These are phyloP conservation scores for Oreochromis grahami DNA, from an alignment of 2,797 vertebrate genomes.

Conservation along the genomic window DNA sequence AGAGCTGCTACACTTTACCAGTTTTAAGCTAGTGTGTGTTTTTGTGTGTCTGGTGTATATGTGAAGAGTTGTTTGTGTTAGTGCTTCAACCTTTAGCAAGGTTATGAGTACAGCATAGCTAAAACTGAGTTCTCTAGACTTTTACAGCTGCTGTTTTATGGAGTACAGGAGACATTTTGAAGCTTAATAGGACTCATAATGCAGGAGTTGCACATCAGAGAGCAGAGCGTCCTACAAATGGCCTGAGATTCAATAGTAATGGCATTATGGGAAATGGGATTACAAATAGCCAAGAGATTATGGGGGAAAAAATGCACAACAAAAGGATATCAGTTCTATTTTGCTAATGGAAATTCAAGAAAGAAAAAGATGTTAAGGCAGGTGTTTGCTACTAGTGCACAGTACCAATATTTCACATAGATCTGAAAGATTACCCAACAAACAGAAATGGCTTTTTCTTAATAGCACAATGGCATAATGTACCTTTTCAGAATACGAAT, in stretches of 20 bases:
- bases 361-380: slow-evolving; percentile 35
- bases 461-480: slow-evolving; percentile 66
- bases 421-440: slow-evolving; percentile 51
- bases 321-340: slow-evolving; percentile 47
- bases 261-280: slow-evolving; percentile 51
- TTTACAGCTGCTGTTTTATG: slow-evolving; percentile 45
- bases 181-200: slow-evolving; percentile 47
- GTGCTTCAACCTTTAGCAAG: slow-evolving; percentile 5
- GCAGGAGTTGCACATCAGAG: slow-evolving; percentile 50
- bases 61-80: not conserved
- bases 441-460: slow-evolving; percentile 62
- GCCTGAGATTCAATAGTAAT: slow-evolving; percentile 51
- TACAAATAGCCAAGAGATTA: slow-evolving; percentile 54
- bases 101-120: slow-evolving; percentile 3
- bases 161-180: slow-evolving; percentile 28
- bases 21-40: slow-evolving; percentile 46
- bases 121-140: slow-evolving; percentile 28
- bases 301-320: slow-evolving; percentile 50
- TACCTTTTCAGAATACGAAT: slow-evolving; percentile 58
- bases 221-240: slow-evolving; percentile 43
- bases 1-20: slow-evolving; percentile 54
- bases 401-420: slow-evolving; percentile 34
- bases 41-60: not conserved
- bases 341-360: slow-evolving; percentile 57
- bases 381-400: slow-evolving; percentile 39